Conservation (phyloP, 2,888 invertebrate genomes). For the Aleiodes leptofemur region DNA sequence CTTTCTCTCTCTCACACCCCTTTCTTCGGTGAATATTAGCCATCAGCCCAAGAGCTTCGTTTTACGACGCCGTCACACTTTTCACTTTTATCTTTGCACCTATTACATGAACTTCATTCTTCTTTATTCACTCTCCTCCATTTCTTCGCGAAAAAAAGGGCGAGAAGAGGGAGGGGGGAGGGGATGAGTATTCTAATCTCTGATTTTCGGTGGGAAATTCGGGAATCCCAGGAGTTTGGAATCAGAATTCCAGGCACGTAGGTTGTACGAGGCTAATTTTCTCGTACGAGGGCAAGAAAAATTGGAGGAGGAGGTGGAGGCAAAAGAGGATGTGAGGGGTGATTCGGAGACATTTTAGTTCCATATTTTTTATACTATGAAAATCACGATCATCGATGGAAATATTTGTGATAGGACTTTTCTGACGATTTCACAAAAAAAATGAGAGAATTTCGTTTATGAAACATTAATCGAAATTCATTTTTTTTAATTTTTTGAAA, state of each 20-base stretch:
- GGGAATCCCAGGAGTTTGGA: background rate
- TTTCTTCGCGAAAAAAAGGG: slow-evolving; percentile 31
- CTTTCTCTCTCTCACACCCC: slow-evolving; percentile 22
- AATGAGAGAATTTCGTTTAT: too few species aligned
- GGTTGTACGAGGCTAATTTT: slow-evolving; percentile 51
- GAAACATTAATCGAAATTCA: too few species aligned
- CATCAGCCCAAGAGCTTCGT: slow-evolving; percentile 35
- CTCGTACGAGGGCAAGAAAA: background rate
- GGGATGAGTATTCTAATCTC: background rate
- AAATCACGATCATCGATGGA: too few species aligned
- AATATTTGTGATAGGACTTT: too few species aligned
- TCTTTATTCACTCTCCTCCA: slow-evolving; percentile 31
- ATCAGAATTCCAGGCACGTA: slow-evolving; percentile 37
- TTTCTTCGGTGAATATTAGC: slow-evolving; percentile 7
- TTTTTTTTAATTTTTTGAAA: too few species aligned
- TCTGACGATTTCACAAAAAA: too few species aligned
- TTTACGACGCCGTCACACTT: slow-evolving; percentile 56
- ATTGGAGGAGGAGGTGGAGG: too few species aligned
- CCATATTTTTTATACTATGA: too few species aligned
- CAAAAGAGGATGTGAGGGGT: too few species aligned
- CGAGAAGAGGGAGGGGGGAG: background rate
- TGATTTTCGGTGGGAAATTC: background rate
- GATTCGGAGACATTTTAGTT: too few species aligned
- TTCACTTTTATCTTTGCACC: slow-evolving; percentile 51
- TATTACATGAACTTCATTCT: slow-evolving; percentile 39